A percentile compares a stretch with the other conserved stretches of the same genome.
These are phyloP conservation scores for Grallaria varia DNA, from an alignment of 2,113 vertebrate genomes.

Conservation along the genomic window DNA sequence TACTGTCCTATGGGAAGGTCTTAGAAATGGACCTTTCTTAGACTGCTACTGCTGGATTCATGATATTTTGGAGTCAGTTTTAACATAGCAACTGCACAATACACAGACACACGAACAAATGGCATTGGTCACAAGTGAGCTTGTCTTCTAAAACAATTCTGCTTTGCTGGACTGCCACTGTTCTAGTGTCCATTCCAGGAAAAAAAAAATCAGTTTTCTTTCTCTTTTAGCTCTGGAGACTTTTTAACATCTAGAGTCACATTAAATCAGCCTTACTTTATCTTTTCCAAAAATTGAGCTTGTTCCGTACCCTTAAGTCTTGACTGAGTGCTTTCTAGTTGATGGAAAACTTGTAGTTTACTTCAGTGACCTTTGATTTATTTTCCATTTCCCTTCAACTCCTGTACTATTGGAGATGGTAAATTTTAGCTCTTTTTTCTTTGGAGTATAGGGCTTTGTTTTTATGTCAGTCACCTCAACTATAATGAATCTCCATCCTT, in stretches of 20 bases:
- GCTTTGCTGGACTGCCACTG: background rate
- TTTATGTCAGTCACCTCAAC: background rate
- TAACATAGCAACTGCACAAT: background rate
- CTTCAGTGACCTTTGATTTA: background rate
- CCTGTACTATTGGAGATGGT: background rate
- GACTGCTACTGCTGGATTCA: background rate
- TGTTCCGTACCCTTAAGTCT: background rate
- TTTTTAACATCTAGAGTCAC: background rate
- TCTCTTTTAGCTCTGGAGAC: background rate
- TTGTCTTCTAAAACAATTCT: background rate
- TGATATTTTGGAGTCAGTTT: background rate
- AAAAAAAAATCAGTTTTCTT: background rate
- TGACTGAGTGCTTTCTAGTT: background rate
- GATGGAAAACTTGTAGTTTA: background rate
- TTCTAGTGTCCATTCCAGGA: background rate
- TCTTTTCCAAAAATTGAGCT: background rate
- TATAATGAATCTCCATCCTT: background rate
- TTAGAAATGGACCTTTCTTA: background rate
- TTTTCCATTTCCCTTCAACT: background rate
- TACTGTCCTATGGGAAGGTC: background rate
- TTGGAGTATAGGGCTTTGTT: background rate
- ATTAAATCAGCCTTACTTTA: background rate
- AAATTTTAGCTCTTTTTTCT: background rate
- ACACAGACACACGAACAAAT: background rate
- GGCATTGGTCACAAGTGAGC: background rate